phyloP scores from a whole-genome alignment of 2,888 invertebrate species.

The Bellardia pandia region DNA sequence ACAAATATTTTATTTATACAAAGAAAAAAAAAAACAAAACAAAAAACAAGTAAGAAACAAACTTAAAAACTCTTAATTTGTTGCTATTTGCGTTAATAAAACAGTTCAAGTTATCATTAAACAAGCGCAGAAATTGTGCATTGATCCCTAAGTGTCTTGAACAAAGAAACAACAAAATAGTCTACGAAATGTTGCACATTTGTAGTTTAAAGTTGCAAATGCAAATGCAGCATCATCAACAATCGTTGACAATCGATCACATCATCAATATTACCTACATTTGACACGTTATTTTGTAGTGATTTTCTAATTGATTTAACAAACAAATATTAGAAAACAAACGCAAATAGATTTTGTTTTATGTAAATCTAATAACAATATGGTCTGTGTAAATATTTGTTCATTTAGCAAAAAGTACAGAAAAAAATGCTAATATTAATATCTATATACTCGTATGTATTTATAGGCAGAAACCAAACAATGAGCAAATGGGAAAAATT shows the following conservation, averaged over 20 bases:
- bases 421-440: background rate
- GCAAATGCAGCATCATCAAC: conserved; percentile 20
- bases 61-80: conserved; percentile 23
- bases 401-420: conserved; percentile 5
- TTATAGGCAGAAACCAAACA: background rate
- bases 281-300: conserved; percentile 53
- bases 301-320: conserved; percentile 69
- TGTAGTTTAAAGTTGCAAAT: conserved; percentile 20
- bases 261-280: background rate
- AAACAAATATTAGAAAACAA: conserved; percentile 66
- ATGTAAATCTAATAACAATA: conserved; percentile 36
- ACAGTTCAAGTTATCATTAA: conserved; percentile 49
- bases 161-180: background rate
- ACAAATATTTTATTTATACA: background rate
- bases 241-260: background rate
- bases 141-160: conserved; percentile 25
- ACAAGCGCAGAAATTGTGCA: conserved; percentile 13
- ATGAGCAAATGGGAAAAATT: too few species aligned
- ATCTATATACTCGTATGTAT: background rate
- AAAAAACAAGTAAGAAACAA: conserved; percentile 21
- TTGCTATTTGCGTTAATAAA: conserved; percentile 23
- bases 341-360: conserved; percentile 52
- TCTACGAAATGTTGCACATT: conserved; percentile 46
- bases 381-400: conserved; percentile 50
- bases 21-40: conserved; percentile 11